Conservation (phyloP, 2,888 invertebrate species). For the Alentia gelatinosa region DNA sequence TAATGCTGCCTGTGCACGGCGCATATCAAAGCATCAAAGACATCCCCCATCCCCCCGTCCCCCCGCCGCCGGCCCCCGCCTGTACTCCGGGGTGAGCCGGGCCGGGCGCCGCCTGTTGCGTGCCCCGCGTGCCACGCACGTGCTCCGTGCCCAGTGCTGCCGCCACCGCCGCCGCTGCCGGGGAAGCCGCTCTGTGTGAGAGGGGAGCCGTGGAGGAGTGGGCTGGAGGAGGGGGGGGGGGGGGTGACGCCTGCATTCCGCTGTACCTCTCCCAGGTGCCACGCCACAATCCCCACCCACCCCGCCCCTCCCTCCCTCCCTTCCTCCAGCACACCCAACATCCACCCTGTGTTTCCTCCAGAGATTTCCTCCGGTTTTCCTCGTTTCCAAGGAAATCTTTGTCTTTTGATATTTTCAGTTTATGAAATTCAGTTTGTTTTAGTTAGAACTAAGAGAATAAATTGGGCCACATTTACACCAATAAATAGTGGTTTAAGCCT, state of each 20-base stretch:
- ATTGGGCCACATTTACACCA: too few species aligned
- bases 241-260: neutral
- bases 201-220: neutral
- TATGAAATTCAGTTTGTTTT: too few species aligned
- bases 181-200: neutral
- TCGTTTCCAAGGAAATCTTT: too few species aligned
- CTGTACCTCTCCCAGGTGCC: neutral
- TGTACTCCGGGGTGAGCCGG: neutral
- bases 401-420: too few species aligned
- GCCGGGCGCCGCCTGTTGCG: neutral
- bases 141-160: neutral
- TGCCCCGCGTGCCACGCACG: neutral
- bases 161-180: neutral
- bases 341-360: too few species aligned
- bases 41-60: neutral
- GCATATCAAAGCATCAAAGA: constrained; percentile 6
- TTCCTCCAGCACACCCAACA: neutral
- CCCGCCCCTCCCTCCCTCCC: neutral
- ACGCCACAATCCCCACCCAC: neutral
- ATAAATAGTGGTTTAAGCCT: too few species aligned
- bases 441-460: too few species aligned
- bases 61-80: neutral
- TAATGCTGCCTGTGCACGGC: neutral
- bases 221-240: neutral
- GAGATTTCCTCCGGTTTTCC: too few species aligned